phyloP scores from a whole-genome alignment of 2,113 vertebrate species.

The Periophthalmodon schlosseri region DNA sequence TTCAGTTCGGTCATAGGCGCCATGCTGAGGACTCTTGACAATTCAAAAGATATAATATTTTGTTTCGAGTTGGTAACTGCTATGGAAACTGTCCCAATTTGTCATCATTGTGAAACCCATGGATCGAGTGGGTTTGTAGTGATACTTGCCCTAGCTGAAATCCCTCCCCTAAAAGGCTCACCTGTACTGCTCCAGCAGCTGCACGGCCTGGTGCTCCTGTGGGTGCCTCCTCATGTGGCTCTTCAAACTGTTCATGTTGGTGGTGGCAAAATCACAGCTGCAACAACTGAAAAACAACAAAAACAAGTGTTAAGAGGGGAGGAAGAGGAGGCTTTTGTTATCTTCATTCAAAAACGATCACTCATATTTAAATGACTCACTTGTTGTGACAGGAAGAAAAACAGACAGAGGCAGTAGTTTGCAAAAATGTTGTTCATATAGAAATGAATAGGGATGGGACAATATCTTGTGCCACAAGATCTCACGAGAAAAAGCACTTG shows the following conservation, averaged over 20 bases:
- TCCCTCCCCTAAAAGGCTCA: constrained; percentile 41
- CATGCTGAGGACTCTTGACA: too few relatives aligned
- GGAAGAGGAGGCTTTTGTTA: constrained; percentile 9
- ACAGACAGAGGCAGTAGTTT: too few relatives aligned
- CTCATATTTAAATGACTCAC: constrained; percentile 1
- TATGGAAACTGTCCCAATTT: too few relatives aligned
- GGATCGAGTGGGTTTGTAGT: too few relatives aligned
- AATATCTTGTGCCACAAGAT: too few relatives aligned
- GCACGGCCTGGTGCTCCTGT: constrained; percentile 86
- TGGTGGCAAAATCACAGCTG: constrained; percentile 87
- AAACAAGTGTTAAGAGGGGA: neutral
- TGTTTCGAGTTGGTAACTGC: too few relatives aligned
- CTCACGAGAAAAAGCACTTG: too few relatives aligned
- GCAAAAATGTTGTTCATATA: too few relatives aligned
- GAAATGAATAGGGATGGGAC: too few relatives aligned
- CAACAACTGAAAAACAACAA: constrained; percentile 72
- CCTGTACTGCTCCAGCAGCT: constrained; percentile 89
- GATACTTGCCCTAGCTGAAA: neutral
- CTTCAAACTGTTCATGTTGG: constrained; percentile 89
- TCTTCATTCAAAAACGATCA: constrained; percentile 25
- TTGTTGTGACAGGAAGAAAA: neutral
- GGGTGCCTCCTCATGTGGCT: constrained; percentile 87
- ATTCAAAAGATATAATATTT: too few relatives aligned
- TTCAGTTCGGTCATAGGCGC: too few relatives aligned
- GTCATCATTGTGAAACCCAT: too few relatives aligned